Evolutionary conservation across 2,797 vertebrate genomes (phyloP).

Genomic region (Microctenopoma stevenorrisi): DNA sequence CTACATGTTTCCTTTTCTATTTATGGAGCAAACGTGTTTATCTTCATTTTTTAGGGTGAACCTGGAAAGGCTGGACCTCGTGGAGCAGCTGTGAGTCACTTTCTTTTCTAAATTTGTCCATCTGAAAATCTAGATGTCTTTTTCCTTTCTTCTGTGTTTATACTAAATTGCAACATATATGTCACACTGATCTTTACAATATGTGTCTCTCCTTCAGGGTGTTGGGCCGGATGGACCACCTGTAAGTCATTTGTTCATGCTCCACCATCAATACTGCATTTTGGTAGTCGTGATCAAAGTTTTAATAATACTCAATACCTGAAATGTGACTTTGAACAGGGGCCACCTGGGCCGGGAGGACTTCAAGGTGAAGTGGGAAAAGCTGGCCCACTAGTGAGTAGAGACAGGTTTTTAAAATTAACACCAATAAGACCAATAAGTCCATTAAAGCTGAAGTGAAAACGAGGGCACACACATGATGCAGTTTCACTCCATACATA

Average conservation of each 20-base stretch:
- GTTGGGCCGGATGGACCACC: slow-evolving; percentile 89
- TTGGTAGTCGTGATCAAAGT: background rate
- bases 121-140: background rate
- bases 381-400: slow-evolving; percentile 91
- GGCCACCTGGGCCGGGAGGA: slow-evolving; percentile 90
- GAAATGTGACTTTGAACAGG: slow-evolving; percentile 80
- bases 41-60: slow-evolving; percentile 88
- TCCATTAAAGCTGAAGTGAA: too few relatives aligned
- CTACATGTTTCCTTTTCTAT: background rate
- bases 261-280: background rate
- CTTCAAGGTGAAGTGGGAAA: slow-evolving; percentile 92
- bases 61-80: slow-evolving; percentile 90
- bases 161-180: too few relatives aligned
- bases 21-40: slow-evolving; percentile 21
- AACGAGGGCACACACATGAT: too few relatives aligned
- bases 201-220: slow-evolving; percentile 84
- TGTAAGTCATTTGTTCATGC: slow-evolving; percentile 83
- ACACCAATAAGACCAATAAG: background rate
- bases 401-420: background rate
- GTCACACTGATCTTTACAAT: too few relatives aligned
- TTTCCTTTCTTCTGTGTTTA: slow-evolving; percentile 1
- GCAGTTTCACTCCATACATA: too few relatives aligned
- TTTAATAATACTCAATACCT: slow-evolving; percentile 6
- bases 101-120: background rate
- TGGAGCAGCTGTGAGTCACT: slow-evolving; percentile 90